Evolutionary conservation across 2,113 vertebrate species (phyloP).

Genomic region (Sardina pilchardus): DNA sequence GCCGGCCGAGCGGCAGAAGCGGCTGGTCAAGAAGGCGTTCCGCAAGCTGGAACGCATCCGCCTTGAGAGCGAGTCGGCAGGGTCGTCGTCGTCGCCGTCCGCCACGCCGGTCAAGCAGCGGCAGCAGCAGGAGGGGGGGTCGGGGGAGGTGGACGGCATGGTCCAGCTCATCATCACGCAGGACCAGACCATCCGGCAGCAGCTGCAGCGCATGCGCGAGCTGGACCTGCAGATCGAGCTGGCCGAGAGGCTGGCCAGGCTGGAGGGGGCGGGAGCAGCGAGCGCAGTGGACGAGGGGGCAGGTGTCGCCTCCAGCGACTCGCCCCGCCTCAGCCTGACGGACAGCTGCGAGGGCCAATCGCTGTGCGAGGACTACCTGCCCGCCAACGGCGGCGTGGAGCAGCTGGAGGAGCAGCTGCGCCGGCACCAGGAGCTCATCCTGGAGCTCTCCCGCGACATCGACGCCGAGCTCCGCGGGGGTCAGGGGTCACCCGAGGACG

Average conservation of each 20-base stretch:
- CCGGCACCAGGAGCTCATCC: slow-evolving; percentile 79
- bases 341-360: slow-evolving; percentile 43
- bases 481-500: slow-evolving; percentile 10
- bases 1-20: slow-evolving; percentile 86
- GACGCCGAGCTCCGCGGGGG: slow-evolving; percentile 75
- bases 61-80: slow-evolving; percentile 64
- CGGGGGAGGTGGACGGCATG: slow-evolving; percentile 82
- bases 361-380: slow-evolving; percentile 66
- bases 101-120: background rate
- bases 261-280: slow-evolving; percentile 65
- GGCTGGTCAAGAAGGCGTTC: slow-evolving; percentile 91
- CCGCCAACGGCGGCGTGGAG: slow-evolving; percentile 71
- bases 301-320: slow-evolving; percentile 53
- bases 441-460: slow-evolving; percentile 82
- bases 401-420: slow-evolving; percentile 81
- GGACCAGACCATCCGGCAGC: slow-evolving; percentile 90
- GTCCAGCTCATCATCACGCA: slow-evolving; percentile 90
- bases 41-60: slow-evolving; percentile 90
- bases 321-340: slow-evolving; percentile 57
- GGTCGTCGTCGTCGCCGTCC: slow-evolving; percentile 5
- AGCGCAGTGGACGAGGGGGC: background rate
- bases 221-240: slow-evolving; percentile 84
- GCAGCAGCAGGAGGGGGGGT: no score
- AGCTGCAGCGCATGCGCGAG: slow-evolving; percentile 84
- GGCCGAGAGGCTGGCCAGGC: slow-evolving; percentile 72